Base-by-base conservation (phyloP, 2,888 invertebrate genomes). In the Melieria picta region DNA sequence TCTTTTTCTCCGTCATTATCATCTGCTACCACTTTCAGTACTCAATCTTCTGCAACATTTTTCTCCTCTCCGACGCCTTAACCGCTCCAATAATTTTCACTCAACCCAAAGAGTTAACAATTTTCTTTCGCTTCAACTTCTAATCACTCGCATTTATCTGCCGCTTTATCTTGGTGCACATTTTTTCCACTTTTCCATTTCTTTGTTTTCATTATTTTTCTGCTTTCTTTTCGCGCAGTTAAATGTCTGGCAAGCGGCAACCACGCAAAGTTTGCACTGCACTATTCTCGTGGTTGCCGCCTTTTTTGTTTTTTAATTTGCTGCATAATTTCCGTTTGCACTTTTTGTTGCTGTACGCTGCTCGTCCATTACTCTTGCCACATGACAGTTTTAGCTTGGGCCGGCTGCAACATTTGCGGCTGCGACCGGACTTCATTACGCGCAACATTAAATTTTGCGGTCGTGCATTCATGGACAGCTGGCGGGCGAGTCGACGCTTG, bases 361-460 rank as follows among this genome's bases (percentile, higher is more conserved):
- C 48, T 7, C 9, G 3, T 5, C 65, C 42, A 7, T 7, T 4
- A 43, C 6, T 5, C 11, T 47, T 66, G 58, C 48, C 58, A 16
- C 5, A 60, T 45, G 46, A 67, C 58, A 58, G 61, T 50, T 61
- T 67, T 52, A 52, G 45, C 52, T 60, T 11, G 50, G 45, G n/a
- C 42, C 11, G 52, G 61, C 67, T 61, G 67, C 67, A 67, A 50
- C 50, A 67, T 60, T 67, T 67, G 67, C 52, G 67, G 67, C 61
- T 67, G 67, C 50, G 61, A 67, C 61, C 45, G 67, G 60, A 67
- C 67, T 67, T 67, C 50, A 67, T 67, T 67, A 67, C 61, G 67
- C 67, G 16, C 50, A 61, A 61, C 67, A 67, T 60, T 57, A 50
- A 67, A 67, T 67, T 67, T 67, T 67, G 60, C 52, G 67, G 60